A percentile compares a stretch with the other conserved stretches of the same genome.
These are phyloP conservation scores for Callinectes sapidus DNA, from an alignment of 2,888 invertebrate species.

Conservation along the genomic window DNA sequence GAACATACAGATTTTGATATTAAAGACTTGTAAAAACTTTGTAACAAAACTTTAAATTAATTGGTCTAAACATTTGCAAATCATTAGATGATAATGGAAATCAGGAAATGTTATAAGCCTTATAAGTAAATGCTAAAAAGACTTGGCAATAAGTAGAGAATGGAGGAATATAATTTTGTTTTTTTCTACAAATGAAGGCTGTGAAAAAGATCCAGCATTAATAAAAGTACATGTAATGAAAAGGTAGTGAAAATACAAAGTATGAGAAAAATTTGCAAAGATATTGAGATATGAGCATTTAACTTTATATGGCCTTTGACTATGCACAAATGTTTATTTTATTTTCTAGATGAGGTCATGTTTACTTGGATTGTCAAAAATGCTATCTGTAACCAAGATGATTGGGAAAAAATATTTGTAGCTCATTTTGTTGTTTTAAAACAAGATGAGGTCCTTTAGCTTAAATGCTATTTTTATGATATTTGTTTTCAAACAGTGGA, in stretches of 20 bases:
- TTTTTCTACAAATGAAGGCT: background rate
- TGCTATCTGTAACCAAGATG: background rate
- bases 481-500: background rate
- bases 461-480: background rate
- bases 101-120: background rate
- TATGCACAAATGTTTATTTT: background rate
- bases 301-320: background rate
- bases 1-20: background rate
- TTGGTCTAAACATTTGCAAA: background rate
- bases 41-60: background rate
- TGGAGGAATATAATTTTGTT: background rate
- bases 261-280: background rate
- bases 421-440: background rate
- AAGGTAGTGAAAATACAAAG: background rate
- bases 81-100: background rate
- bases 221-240: background rate
- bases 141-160: background rate
- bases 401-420: background rate
- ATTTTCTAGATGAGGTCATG: background rate
- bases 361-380: background rate
- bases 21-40: background rate
- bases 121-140: background rate
- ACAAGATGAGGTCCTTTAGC: background rate
- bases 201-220: background rate
- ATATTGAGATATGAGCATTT: background rate